phyloP scores from a whole-genome alignment of 2,113 vertebrate species.

The Pyxicephalus adspersus region DNA sequence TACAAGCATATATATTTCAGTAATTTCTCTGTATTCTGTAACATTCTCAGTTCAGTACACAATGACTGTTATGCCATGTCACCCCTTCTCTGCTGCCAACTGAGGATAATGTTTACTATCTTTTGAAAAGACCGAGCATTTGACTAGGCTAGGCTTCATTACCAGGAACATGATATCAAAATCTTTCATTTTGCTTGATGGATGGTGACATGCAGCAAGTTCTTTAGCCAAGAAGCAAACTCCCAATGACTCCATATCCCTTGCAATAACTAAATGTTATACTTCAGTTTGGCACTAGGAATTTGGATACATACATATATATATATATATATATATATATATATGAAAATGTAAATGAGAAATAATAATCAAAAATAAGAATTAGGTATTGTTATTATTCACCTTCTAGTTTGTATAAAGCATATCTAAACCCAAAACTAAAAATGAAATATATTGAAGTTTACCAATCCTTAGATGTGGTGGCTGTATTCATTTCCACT shows the following conservation, averaged over 20 bases:
- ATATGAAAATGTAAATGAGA: no score
- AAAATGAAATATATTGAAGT: no score
- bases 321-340: no score
- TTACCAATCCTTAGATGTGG: no score
- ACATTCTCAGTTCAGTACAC: conserved; percentile 26
- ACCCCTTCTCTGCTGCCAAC: conserved; percentile 19
- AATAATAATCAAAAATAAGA: no score
- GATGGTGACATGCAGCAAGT: conserved; percentile 34
- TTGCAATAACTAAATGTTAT: not conserved
- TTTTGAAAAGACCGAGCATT: conserved; percentile 30
- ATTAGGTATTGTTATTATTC: no score
- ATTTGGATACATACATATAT: no score
- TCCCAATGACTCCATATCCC: conserved; percentile 27
- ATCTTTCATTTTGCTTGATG: conserved; percentile 43
- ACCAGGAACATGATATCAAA: conserved; percentile 46
- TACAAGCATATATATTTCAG: conserved; percentile 37
- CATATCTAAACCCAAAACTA: no score
- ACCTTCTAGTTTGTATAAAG: no score
- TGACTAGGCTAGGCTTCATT: conserved; percentile 38
- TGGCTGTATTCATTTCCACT: no score
- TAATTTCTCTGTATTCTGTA: not conserved
- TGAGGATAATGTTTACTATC: conserved; percentile 40
- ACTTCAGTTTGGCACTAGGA: not conserved
- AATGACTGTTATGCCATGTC: conserved; percentile 18
- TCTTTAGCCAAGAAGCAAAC: conserved; percentile 1